Evolutionary conservation across 2,113 vertebrate species (phyloP), one percentile per base, ranked within the genome.

Genomic region (Rana temporaria): DNA sequence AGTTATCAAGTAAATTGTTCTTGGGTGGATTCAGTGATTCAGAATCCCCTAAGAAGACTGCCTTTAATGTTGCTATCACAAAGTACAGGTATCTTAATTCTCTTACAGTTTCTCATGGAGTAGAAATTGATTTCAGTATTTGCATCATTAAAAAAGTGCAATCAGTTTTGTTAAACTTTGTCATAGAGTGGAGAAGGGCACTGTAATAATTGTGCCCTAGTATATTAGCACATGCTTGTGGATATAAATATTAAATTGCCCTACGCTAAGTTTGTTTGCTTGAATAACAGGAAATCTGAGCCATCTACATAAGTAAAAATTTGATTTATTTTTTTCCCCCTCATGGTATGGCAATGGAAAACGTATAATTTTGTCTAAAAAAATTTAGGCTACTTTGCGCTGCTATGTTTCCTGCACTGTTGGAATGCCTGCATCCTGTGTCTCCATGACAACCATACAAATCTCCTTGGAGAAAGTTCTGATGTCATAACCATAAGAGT

Each of bases 1-100:
- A 56, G 56, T 59, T 71, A 26, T 30, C 34, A 26, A 48, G 4
- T 68, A 57, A 59, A 59, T 68, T 62, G 26, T 66, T 26, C 76
- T 65, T 67, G 77, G 77, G 64, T 79, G 76, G 65, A 68, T 68
- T 18, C 77, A 17, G 48, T 79, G n/a, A 68, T 32, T 68, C 14
- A 59, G 32, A 79, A 79, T 79, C 65, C 55, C 16, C 56, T 59
- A 69, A 38, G 30, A 24, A 68, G 30, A n/a, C 48, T 56, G 63
- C 24, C 38, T 60, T 60, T 75, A 62, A 60, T 20, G 71, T 30
- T 74, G 57, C 56, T 62, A 32, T 48, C 72, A 60, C n/a, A 24
- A 11, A 24, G 22, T 24, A 2, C 57, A 12, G 72, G 72, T 75
- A 32, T 19, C 26, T 60, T 57, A 38, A 62, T 24, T 59, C 55